These are phyloP conservation scores for Alligator sinensis DNA, from an alignment of 2,113 vertebrate species.

Conservation along the genomic window DNA sequence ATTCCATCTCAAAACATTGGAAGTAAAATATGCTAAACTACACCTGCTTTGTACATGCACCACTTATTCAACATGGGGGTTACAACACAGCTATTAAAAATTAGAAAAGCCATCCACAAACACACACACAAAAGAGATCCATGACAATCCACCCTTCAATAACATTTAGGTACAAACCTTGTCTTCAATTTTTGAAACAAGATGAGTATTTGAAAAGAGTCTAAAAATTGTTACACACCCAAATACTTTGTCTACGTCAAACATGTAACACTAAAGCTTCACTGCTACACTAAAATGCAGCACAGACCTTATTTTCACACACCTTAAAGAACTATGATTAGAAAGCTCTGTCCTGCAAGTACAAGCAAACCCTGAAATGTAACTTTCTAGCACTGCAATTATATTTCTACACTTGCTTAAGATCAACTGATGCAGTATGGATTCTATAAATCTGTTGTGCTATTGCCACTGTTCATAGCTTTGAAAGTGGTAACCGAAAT, in stretches of 20 bases:
- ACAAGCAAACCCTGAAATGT: background rate
- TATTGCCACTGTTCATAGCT: slow-evolving; percentile 1
- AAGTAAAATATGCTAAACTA: background rate
- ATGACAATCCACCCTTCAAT: background rate
- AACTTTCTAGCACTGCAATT: background rate
- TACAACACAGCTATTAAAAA: background rate
- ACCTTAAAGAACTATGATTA: background rate
- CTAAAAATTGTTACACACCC: background rate
- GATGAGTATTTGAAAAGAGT: background rate
- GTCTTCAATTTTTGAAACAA: background rate
- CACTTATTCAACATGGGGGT: background rate
- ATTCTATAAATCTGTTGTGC: background rate
- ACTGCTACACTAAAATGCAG: background rate
- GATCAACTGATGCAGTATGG: background rate
- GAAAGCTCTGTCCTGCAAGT: background rate
- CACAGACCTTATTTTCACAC: background rate
- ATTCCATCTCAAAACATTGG: slow-evolving; percentile 29
- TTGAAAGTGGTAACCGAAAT: background rate
- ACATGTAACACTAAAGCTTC: background rate
- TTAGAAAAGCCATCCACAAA: background rate
- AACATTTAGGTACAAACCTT: background rate
- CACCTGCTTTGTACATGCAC: background rate
- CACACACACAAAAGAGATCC: background rate
- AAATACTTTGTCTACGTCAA: background rate
- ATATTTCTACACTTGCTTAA: slow-evolving; percentile 13